These are phyloP conservation scores for Phorcus lineatus DNA, from an alignment of 2,888 invertebrate genomes.

Conservation along the genomic window DNA sequence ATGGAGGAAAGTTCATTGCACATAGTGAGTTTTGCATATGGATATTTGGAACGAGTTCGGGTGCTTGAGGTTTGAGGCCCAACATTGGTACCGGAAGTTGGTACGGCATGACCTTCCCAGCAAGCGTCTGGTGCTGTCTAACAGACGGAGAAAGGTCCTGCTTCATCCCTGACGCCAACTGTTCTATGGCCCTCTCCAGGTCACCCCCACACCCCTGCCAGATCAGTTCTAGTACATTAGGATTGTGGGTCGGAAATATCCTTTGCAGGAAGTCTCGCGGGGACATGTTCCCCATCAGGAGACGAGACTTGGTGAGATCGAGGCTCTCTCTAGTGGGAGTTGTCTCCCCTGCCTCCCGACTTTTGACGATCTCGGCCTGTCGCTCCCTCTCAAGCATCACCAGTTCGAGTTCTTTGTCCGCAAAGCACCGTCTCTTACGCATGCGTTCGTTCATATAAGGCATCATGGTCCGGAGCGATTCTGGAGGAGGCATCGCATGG, in stretches of 20 bases:
- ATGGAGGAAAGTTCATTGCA: constrained; percentile 29
- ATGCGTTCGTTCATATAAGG: constrained; percentile 78
- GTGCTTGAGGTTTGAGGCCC: constrained; percentile 17
- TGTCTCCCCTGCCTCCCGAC: neutral
- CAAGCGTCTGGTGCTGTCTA: constrained; percentile 27
- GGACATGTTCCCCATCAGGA: constrained; percentile 39
- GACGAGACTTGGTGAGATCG: constrained; percentile 24
- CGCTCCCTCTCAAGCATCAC: constrained; percentile 73
- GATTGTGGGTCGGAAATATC: constrained; percentile 63
- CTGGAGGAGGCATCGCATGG: constrained; percentile 59
- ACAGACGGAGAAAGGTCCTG: constrained; percentile 13
- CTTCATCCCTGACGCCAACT: constrained; percentile 48
- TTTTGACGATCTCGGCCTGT: constrained; percentile 49
- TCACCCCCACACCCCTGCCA: constrained; percentile 67
- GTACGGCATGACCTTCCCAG: constrained; percentile 19
- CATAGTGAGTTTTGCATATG: constrained; percentile 17
- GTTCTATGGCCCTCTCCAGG: constrained; percentile 61
- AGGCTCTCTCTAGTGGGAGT: neutral
- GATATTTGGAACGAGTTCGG: neutral
- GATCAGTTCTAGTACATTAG: constrained; percentile 62
- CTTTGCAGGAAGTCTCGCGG: constrained; percentile 58
- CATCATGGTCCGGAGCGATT: constrained; percentile 60
- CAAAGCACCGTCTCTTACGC: constrained; percentile 78
- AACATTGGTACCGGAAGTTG: constrained; percentile 26
- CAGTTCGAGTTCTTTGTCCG: constrained; percentile 76